Evolutionary conservation across 2,888 invertebrate genomes (phyloP).

Genomic region (Leptothorax acervorum): DNA sequence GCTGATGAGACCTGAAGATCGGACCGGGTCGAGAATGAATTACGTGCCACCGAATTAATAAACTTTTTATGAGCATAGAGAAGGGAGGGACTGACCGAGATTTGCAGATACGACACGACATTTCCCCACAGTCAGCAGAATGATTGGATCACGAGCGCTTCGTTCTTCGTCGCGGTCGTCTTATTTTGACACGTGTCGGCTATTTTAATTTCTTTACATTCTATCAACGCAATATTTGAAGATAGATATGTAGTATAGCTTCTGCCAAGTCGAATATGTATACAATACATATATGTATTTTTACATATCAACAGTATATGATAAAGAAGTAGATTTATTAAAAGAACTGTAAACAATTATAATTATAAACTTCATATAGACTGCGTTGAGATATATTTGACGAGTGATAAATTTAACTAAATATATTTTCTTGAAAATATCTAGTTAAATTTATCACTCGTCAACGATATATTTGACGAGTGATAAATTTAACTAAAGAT

Average conservation of each 20-base stretch:
- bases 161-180: conserved; percentile 28
- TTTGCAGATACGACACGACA: conserved; percentile 67
- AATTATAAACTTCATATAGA: too few species aligned
- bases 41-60: conserved; percentile 70
- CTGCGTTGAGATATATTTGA: too few species aligned
- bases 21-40: conserved; percentile 56
- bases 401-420: too few species aligned
- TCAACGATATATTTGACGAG: too few species aligned
- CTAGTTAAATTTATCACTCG: too few species aligned
- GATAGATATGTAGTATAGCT: neutral
- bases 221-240: neutral
- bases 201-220: neutral
- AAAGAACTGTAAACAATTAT: too few species aligned
- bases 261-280: neutral
- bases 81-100: conserved; percentile 53
- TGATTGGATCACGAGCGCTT: conserved; percentile 3
- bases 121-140: conserved; percentile 1
- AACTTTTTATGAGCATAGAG: conserved; percentile 59
- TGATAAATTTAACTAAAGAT: neutral
- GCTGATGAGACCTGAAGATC: conserved; percentile 18
- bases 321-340: too few species aligned
- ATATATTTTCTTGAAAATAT: too few species aligned
- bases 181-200: conserved; percentile 20
- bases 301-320: too few species aligned
- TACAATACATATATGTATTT: too few species aligned